Conservation (phyloP, 2,888 invertebrate species). For the Suillia variegata region DNA sequence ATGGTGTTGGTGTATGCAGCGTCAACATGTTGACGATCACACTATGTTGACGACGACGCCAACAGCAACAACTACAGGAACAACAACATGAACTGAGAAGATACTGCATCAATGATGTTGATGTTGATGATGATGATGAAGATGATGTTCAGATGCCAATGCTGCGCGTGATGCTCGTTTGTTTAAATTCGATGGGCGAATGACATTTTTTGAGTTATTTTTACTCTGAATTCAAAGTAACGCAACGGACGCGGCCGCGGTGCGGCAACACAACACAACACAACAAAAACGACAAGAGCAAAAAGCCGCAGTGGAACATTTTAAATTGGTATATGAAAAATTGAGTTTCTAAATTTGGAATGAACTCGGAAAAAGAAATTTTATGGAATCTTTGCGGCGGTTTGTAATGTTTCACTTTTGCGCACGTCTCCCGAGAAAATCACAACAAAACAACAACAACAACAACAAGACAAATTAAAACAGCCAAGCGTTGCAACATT, state of each 20-base stretch:
- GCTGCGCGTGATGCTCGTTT: slow-evolving; percentile 41
- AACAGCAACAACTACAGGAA: too few species aligned
- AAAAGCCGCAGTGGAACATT: too few species aligned
- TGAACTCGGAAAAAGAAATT: not conserved
- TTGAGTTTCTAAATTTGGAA: slow-evolving; percentile 33
- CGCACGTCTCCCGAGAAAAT: slow-evolving; percentile 25
- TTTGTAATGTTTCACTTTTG: slow-evolving; percentile 16
- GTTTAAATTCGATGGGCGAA: slow-evolving; percentile 55
- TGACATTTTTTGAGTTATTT: slow-evolving; percentile 54
- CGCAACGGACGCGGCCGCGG: too few species aligned
- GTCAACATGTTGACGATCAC: slow-evolving; percentile 10
- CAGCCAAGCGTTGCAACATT: not conserved
- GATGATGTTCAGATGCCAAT: slow-evolving; percentile 3
- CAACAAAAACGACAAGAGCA: too few species aligned
- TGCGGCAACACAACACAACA: too few species aligned
- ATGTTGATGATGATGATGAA: slow-evolving; percentile 17
- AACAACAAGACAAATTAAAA: slow-evolving; percentile 34
- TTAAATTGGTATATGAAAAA: slow-evolving; percentile 24
- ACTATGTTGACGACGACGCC: slow-evolving; percentile 1
- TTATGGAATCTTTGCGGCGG: not conserved
- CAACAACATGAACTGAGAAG: too few species aligned
- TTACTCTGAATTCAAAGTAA: slow-evolving; percentile 44
- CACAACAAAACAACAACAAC: too few species aligned
- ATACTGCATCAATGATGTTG: slow-evolving; percentile 1
- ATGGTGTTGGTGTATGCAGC: slow-evolving; percentile 3